These are phyloP conservation scores for Hybos culiciformis DNA, from an alignment of 2,888 invertebrate species.

Conservation along the genomic window DNA sequence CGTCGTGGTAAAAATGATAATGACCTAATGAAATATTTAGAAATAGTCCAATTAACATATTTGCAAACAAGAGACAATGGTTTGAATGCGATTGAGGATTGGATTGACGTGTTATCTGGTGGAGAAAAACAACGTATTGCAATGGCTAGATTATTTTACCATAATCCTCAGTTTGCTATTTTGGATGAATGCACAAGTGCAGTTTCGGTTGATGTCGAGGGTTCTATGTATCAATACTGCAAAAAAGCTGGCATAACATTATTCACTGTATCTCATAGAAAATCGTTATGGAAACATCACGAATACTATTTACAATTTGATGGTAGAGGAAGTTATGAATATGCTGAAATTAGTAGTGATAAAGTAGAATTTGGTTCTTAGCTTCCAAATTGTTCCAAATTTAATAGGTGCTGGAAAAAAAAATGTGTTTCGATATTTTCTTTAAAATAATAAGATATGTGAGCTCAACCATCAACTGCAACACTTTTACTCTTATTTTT, in stretches of 20 bases:
- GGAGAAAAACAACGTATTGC: slow-evolving; percentile 98
- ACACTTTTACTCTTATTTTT: too few species aligned
- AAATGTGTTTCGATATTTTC: too few species aligned
- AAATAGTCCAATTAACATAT: slow-evolving; percentile 73
- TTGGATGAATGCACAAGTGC: slow-evolving; percentile 98
- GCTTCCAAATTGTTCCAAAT: too few species aligned
- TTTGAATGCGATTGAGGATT: slow-evolving; percentile 89
- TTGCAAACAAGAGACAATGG: slow-evolving; percentile 73
- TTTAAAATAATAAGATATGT: too few species aligned
- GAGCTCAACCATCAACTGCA: too few species aligned
- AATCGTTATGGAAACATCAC: slow-evolving; percentile 94
- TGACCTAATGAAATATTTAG: slow-evolving; percentile 61
- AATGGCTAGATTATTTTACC: slow-evolving; percentile 96
- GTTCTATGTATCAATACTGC: slow-evolving; percentile 92
- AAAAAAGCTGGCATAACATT: slow-evolving; percentile 73
- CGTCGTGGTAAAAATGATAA: slow-evolving; percentile 64
- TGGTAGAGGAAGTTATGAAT: slow-evolving; percentile 82
- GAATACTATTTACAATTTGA: slow-evolving; percentile 94
- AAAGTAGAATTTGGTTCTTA: slow-evolving; percentile 91
- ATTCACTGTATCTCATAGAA: slow-evolving; percentile 94
- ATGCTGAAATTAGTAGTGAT: slow-evolving; percentile 69
- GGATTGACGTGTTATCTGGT: slow-evolving; percentile 96
- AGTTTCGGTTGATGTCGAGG: slow-evolving; percentile 96
- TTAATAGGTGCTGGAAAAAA: too few species aligned
- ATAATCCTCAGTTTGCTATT: slow-evolving; percentile 96